phyloP scores from a whole-genome alignment of 2,888 invertebrate genomes.

The Dichetophora obliterata region DNA sequence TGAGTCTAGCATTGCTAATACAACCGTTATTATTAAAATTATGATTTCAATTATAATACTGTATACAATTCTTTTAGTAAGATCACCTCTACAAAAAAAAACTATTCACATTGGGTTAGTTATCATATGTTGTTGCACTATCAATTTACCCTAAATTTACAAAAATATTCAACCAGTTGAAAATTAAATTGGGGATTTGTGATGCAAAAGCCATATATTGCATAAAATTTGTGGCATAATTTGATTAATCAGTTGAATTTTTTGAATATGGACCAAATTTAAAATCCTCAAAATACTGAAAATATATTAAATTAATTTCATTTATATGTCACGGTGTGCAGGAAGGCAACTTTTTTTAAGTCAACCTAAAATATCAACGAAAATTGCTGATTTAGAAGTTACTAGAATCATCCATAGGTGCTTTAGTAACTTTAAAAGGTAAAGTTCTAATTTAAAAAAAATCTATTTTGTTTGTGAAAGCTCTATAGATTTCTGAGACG shows the following conservation, averaged over 20 bases:
- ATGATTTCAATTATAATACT: conserved; percentile 84
- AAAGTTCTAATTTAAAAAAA: no score
- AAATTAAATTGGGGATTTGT: conserved; percentile 94
- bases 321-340: no score
- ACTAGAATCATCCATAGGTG: no score
- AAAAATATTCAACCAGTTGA: conserved; percentile 95
- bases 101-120: conserved; percentile 33
- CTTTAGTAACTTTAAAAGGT: no score
- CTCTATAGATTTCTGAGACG: no score
- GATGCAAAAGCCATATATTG: conserved; percentile 88
- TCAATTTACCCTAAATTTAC: conserved; percentile 82
- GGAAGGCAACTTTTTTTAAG: no score
- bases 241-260: conserved; percentile 67
- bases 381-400: no score
- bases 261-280: conserved; percentile 79
- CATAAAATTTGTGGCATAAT: conserved; percentile 82
- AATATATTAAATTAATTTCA: conserved; percentile 26
- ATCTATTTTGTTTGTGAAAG: no score
- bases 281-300: conserved; percentile 85
- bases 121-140: conserved; percentile 29
- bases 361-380: no score
- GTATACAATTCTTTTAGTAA: conserved; percentile 90
- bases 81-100: conserved; percentile 79
- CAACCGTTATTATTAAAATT: conserved; percentile 87
- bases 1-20: conserved; percentile 91